phyloP scores from a whole-genome alignment of 2,888 invertebrate genomes.

The Achlya flavicornis region DNA sequence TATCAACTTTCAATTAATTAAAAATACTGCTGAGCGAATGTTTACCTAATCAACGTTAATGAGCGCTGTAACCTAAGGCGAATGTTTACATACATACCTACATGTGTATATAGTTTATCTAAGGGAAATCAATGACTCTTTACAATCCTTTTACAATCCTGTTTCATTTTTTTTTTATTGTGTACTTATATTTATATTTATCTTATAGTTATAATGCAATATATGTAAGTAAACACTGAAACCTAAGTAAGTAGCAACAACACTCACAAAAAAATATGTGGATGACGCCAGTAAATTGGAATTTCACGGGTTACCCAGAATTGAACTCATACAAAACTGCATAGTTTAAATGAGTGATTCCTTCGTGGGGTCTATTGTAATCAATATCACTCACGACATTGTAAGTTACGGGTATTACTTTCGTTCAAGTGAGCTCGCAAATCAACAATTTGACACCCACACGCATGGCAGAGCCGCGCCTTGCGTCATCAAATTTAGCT shows the following conservation, averaged over 20 bases:
- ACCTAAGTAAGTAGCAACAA: too few relatives aligned
- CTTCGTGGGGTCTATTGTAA: constrained; percentile 27
- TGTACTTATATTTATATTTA: too few relatives aligned
- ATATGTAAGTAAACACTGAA: too few relatives aligned
- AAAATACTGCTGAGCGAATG: not conserved
- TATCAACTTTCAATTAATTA: too few relatives aligned
- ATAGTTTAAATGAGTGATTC: not conserved
- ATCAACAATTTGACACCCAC: constrained; percentile 77
- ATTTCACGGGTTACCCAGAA: not conserved
- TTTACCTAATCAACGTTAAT: not conserved
- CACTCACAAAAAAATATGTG: too few relatives aligned
- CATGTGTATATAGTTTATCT: constrained; percentile 4
- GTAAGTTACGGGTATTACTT: constrained; percentile 56
- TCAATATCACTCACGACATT: constrained; percentile 46
- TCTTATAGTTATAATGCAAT: too few relatives aligned
- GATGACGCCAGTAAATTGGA: too few relatives aligned
- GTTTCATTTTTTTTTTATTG: not conserved
- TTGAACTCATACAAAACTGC: not conserved
- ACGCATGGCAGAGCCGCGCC: constrained; percentile 70
- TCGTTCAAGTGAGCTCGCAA: constrained; percentile 62
- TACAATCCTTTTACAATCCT: not conserved
- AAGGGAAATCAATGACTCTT: not conserved
- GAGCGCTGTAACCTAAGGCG: not conserved
- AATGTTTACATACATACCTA: too few relatives aligned
- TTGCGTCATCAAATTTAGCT: constrained; percentile 82